These are phyloP conservation scores for Lithobates sylvaticus DNA, from an alignment of 2,797 vertebrate species.

Conservation along the genomic window DNA sequence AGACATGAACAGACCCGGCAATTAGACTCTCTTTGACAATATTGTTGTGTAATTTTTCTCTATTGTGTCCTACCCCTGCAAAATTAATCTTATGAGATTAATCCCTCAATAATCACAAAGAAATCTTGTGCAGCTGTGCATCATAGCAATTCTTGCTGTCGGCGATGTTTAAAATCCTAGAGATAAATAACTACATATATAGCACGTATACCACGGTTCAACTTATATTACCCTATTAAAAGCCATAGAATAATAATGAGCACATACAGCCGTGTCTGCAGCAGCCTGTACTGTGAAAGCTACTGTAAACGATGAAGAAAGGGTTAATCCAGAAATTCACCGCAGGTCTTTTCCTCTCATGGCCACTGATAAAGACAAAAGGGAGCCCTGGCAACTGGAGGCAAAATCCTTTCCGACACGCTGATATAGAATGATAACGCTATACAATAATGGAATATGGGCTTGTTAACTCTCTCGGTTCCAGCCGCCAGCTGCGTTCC, in stretches of 20 bases:
- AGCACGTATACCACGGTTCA: neutral
- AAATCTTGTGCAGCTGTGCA: neutral
- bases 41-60: neutral
- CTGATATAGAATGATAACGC: conserved; percentile 9
- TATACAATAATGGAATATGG: conserved; percentile 16
- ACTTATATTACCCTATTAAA: neutral
- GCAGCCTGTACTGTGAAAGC: neutral
- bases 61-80: neutral
- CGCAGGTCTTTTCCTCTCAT: neutral
- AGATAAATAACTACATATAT: neutral
- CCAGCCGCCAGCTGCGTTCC: neutral
- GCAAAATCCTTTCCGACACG: conserved; percentile 27
- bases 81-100: neutral
- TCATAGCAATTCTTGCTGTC: neutral
- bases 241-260: neutral
- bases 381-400: conserved; percentile 22
- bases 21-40: neutral
- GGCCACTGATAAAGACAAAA: conserved; percentile 46
- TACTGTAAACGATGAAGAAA: neutral
- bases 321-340: conserved; percentile 27
- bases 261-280: neutral
- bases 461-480: conserved; percentile 11
- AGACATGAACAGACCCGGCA: neutral
- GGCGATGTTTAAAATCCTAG: neutral
- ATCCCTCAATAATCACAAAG: neutral